phyloP scores from a whole-genome alignment of 2,113 vertebrate genomes.

The Apus apus region DNA sequence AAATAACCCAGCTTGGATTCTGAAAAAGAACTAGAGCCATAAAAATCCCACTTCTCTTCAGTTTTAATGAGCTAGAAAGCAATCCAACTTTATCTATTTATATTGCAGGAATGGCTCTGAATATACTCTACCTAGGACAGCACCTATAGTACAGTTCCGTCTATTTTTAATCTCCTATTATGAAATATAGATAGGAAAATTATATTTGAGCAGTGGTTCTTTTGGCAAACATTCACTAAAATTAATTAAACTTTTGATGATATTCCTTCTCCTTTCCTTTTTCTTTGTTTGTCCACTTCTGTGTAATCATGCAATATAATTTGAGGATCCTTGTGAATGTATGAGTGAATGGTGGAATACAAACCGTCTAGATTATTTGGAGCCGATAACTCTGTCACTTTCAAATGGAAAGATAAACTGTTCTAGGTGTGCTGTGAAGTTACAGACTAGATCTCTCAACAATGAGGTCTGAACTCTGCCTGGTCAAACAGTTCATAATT shows the following conservation, averaged over 20 bases:
- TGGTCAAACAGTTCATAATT: constrained; percentile 10
- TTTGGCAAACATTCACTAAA: constrained; percentile 61
- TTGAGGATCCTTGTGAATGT: constrained; percentile 21
- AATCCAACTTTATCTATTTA: constrained; percentile 64
- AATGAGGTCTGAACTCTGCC: neutral
- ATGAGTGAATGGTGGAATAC: neutral
- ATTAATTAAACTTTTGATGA: constrained; percentile 67
- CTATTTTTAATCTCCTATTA: constrained; percentile 58
- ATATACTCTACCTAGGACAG: constrained; percentile 1
- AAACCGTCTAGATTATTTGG: constrained; percentile 20
- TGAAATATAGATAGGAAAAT: constrained; percentile 63
- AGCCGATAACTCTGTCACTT: constrained; percentile 11
- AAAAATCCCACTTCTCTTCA: neutral
- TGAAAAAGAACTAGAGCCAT: constrained; percentile 31
- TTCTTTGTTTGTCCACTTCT: constrained; percentile 59
- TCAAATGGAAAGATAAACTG: constrained; percentile 16
- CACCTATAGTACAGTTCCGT: constrained; percentile 12
- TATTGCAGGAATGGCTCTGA: constrained; percentile 40
- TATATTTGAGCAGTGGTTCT: constrained; percentile 62
- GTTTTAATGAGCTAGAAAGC: constrained; percentile 47
- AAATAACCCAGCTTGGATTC: constrained; percentile 34
- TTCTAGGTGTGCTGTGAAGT: constrained; percentile 27
- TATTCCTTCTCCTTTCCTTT: constrained; percentile 50
- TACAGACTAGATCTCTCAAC: constrained; percentile 20
- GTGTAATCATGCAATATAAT: constrained; percentile 54